Evolutionary conservation across 2,113 vertebrate genomes (phyloP).

Genomic region (Baryphthengus martii): DNA sequence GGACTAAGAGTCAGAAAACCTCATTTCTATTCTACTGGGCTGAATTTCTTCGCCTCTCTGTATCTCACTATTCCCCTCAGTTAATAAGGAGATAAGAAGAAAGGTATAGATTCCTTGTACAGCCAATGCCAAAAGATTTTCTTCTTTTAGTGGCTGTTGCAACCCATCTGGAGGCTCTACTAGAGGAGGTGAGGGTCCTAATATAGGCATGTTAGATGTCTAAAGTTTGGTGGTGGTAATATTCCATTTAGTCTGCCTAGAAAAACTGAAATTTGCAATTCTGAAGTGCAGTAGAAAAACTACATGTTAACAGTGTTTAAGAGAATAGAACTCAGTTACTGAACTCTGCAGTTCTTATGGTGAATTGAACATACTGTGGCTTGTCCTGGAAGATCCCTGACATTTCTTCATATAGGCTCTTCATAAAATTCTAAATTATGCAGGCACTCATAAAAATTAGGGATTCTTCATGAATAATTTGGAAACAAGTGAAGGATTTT

Average conservation of each 20-base stretch:
- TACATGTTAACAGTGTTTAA: background rate
- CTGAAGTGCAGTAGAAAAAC: background rate
- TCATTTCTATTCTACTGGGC: background rate
- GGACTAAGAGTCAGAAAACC: background rate
- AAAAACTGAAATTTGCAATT: background rate
- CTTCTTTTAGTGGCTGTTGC: background rate
- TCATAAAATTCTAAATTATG: background rate
- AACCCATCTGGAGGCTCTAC: background rate
- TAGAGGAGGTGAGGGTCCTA: background rate
- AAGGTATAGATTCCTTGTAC: background rate
- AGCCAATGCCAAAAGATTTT: background rate
- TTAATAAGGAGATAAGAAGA: background rate
- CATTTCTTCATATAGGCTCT: background rate
- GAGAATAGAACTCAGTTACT: background rate
- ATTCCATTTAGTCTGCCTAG: background rate
- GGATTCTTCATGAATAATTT: background rate
- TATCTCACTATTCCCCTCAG: background rate
- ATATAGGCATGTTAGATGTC: background rate
- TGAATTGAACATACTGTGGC: background rate
- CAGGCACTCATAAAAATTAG: background rate
- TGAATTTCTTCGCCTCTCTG: background rate
- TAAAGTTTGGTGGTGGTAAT: background rate
- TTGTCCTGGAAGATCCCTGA: background rate
- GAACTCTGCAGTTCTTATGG: background rate
- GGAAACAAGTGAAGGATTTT: background rate